Percentiles rank a stretch among this genome's conserved stretches.
Conservation (phyloP, 2,888 invertebrate species). For the Branchinecta sandiegonensis region DNA sequence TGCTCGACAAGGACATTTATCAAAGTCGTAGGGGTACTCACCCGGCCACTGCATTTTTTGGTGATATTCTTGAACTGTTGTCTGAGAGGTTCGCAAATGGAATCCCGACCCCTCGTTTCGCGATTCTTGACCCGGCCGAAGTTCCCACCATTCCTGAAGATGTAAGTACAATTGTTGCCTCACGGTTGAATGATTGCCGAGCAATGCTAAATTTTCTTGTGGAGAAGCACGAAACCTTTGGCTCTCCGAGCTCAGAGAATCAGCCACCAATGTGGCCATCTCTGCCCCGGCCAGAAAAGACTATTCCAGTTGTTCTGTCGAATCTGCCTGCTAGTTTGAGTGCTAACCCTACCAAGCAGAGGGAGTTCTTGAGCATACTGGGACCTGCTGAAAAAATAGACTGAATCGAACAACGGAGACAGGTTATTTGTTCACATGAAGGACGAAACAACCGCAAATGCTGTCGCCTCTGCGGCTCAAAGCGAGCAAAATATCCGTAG, state of each 20-base stretch:
- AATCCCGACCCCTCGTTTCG: slow-evolving; percentile 3
- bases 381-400: slow-evolving; percentile 5
- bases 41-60: background rate
- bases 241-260: background rate
- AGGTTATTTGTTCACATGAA: background rate
- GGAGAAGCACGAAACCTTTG: slow-evolving; percentile 10
- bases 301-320: background rate
- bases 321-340: slow-evolving; percentile 9
- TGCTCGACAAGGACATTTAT: slow-evolving; percentile 5
- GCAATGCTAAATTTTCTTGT: background rate
- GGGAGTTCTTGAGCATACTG: background rate
- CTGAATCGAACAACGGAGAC: background rate
- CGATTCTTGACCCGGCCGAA: slow-evolving; percentile 2
- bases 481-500: slow-evolving; percentile 5
- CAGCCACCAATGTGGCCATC: background rate
- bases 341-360: background rate
- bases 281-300: background rate
- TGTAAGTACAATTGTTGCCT: slow-evolving; percentile 1
- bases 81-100: slow-evolving; percentile 1
- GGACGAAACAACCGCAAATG: background rate
- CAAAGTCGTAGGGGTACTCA: background rate
- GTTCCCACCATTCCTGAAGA: slow-evolving; percentile 14
- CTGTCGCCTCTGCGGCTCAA: slow-evolving; percentile 7
- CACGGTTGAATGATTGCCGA: background rate
- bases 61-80: slow-evolving; percentile 1